These are phyloP conservation scores for Drosophila nebulosa DNA, from an alignment of 1,140 invertebrate genomes.

Conservation along the genomic window DNA sequence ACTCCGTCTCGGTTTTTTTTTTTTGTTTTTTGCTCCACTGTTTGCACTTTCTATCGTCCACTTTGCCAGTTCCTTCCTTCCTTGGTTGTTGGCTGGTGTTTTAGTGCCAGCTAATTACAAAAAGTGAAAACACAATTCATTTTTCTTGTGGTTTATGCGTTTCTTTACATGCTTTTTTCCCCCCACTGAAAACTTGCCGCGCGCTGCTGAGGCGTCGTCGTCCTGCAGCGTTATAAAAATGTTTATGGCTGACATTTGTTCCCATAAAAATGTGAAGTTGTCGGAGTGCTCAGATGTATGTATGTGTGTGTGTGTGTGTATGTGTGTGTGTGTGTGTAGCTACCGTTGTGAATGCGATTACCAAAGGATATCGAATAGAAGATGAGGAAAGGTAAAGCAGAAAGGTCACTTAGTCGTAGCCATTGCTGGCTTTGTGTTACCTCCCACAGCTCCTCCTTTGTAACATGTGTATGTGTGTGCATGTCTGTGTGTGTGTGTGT, in stretches of 20 bases:
- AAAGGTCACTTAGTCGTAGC: constrained; percentile 56
- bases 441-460: neutral
- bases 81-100: constrained; percentile 6
- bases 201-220: constrained; percentile 5
- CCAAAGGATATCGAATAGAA: neutral
- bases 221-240: constrained; percentile 63
- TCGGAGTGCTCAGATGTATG: neutral
- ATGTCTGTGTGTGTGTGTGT: constrained; percentile 10
- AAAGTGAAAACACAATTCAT: constrained; percentile 75
- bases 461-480: neutral
- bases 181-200: neutral
- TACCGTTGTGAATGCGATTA: constrained; percentile 63
- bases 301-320: neutral
- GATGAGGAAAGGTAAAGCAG: constrained; percentile 26
- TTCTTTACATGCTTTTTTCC: constrained; percentile 18
- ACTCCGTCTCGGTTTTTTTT: no score
- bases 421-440: constrained; percentile 30
- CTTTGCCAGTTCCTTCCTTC: neutral
- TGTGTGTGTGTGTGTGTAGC: constrained; percentile 1
- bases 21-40: neutral
- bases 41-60: neutral
- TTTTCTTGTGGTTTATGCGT: constrained; percentile 68
- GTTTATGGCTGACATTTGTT: constrained; percentile 67
- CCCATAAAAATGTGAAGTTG: constrained; percentile 62
- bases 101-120: constrained; percentile 66